Conservation (phyloP, 2,797 vertebrate species). For the Phoxinus dragarum region DNA sequence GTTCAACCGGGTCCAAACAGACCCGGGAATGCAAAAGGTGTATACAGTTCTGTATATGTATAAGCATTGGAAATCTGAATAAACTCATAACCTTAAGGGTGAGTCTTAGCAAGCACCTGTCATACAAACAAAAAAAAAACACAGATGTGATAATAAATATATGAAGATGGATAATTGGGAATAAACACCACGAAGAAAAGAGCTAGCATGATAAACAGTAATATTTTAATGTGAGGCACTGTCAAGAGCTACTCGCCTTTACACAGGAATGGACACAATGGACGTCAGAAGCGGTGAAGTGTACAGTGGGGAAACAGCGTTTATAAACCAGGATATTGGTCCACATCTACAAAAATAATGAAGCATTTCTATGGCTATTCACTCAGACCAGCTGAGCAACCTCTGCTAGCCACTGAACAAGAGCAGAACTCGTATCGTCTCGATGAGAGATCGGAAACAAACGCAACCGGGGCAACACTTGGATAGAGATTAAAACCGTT, state of each 20-base stretch:
- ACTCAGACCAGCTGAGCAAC: slow-evolving; percentile 60
- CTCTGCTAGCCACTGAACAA: not conserved
- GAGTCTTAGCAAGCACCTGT: not conserved
- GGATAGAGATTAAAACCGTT: not conserved
- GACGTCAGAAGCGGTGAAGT: not conserved
- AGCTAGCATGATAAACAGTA: not conserved
- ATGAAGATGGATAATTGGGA: not conserved
- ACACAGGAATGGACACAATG: slow-evolving; percentile 34
- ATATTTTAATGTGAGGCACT: slow-evolving; percentile 54
- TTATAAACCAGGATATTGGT: slow-evolving; percentile 44
- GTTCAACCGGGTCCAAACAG: not conserved
- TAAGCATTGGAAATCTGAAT: not conserved
- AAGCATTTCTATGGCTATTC: slow-evolving; percentile 30
- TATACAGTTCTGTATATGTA: not conserved
- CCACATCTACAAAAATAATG: slow-evolving; percentile 38
- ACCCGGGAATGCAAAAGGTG: too few relatives aligned
- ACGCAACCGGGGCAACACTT: slow-evolving; percentile 13
- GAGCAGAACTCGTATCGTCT: not conserved
- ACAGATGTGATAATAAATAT: not conserved
- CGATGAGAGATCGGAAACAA: not conserved
- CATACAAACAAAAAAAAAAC: not conserved
- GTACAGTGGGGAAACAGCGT: slow-evolving; percentile 3
- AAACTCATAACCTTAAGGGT: not conserved
- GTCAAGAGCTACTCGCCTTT: slow-evolving; percentile 32
- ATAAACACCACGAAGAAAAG: not conserved